Base-by-base conservation (phyloP, 2,888 invertebrate genomes). In the Tridacna crocea region DNA sequence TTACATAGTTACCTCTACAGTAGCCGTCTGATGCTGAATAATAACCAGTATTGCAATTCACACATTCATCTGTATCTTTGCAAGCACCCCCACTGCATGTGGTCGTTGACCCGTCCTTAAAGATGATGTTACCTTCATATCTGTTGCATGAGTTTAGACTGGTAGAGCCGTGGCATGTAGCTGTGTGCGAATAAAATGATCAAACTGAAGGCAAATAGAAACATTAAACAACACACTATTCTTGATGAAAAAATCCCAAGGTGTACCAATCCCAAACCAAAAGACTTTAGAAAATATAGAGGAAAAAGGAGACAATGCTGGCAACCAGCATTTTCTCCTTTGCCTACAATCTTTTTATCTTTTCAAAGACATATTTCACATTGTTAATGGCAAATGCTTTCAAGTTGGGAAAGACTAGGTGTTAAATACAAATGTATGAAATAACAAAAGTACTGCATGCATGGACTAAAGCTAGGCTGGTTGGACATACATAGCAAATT, bases 51-150 rank as follows among this genome's bases (percentile, higher is more conserved):
- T 81, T 81, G 47, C 81, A 81, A 11, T 74, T 74, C 8, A 17
- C 66, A 46, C 81, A 81, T 0, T 4, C 19, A 19, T 60, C 46
- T 0, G 81, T 68, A 11, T 0, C 26, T 17, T 22, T 27, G 22
- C 81, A 81, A 8, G 12, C 55, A 6, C 81, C 81, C 0, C 81
- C 81, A 47, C 81, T 81, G 58, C 77, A 66, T 66, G 6, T 74
- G 0, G 77, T 77, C 3, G 36, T 17, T 13, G 19, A 19, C 2
- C 75, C 75, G 22, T 81, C 58, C 48, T 72, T 75, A 47, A 55
- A 22, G 17, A 47, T 46, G 12, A 76, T 48, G 0, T 24, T 19
- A 13, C 80, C 80, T 48, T 73, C 73, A n/a, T 48, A 26, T 12
- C 51, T 15, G 15, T 63, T 72, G 46, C 77, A 77, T 3, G 72